phyloP scores from a whole-genome alignment of 2,888 invertebrate genomes.

The Dysmachus trigonus region DNA sequence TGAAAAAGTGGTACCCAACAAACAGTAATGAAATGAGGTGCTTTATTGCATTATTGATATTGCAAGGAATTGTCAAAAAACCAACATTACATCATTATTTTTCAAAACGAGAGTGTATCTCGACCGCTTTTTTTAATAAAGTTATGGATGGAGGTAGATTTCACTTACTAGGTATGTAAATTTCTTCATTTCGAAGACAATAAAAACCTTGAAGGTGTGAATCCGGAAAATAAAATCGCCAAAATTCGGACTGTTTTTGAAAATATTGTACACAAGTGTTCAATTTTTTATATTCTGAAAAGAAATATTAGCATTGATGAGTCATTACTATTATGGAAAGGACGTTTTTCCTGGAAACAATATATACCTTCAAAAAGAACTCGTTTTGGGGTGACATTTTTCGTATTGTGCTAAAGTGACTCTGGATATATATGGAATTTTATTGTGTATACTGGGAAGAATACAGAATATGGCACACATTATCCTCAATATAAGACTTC shows the following conservation, averaged over 20 bases:
- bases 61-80: neutral
- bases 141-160: neutral
- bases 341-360: too few relatives aligned
- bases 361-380: too few relatives aligned
- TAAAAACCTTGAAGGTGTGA: neutral
- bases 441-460: neutral
- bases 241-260: too few relatives aligned
- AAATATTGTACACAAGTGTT: too few relatives aligned
- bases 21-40: conserved; percentile 6
- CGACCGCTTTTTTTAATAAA: neutral
- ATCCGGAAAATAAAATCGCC: too few relatives aligned
- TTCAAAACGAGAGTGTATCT: neutral
- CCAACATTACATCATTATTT: neutral
- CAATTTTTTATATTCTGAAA: too few relatives aligned
- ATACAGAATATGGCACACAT: neutral
- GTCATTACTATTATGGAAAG: too few relatives aligned
- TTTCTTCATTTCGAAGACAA: conserved; percentile 16
- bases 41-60: neutral
- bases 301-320: too few relatives aligned
- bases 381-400: too few relatives aligned
- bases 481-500: neutral
- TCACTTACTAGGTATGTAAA: neutral
- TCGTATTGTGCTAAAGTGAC: too few relatives aligned
- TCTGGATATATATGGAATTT: too few relatives aligned
- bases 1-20: neutral